phyloP scores from a whole-genome alignment of 1,140 invertebrate species.

The Heterodera schachtii region DNA sequence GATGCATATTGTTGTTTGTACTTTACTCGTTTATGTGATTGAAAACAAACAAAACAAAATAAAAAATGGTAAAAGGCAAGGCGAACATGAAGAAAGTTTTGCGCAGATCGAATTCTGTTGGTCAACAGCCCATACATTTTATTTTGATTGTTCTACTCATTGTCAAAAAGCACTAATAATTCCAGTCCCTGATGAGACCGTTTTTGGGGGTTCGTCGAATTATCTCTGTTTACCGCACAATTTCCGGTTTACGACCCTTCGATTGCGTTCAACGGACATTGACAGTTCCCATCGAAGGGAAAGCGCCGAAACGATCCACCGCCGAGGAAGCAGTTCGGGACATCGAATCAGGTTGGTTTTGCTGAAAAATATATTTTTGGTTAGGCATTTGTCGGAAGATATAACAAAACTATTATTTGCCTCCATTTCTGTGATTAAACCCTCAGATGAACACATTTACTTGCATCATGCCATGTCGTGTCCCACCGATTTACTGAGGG shows the following conservation, averaged over 20 bases:
- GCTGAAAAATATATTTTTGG: too few species aligned
- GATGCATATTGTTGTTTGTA: too few species aligned
- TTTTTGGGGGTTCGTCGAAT: background rate
- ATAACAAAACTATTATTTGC: too few species aligned
- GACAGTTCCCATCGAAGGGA: slow-evolving; percentile 10
- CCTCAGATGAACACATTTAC: slow-evolving; percentile 31
- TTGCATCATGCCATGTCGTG: slow-evolving; percentile 44
- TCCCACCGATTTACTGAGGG: slow-evolving; percentile 49
- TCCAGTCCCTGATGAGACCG: too few species aligned
- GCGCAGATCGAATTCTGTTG: too few species aligned
- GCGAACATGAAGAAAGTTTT: too few species aligned
- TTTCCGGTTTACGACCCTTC: slow-evolving; percentile 21
- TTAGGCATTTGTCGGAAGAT: too few species aligned
- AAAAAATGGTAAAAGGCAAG: background rate
- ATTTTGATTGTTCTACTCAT: too few species aligned
- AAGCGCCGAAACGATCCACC: slow-evolving; percentile 20
- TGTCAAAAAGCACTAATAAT: too few species aligned
- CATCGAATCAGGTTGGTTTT: slow-evolving; percentile 17
- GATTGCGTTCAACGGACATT: slow-evolving; percentile 13
- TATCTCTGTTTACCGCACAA: background rate
- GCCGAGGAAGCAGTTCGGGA: slow-evolving; percentile 20
- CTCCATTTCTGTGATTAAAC: background rate
- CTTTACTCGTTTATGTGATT: background rate
- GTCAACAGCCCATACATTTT: too few species aligned
- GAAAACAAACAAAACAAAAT: background rate